These are phyloP conservation scores for Drosophila testacea DNA, from an alignment of 2,888 invertebrate genomes.

Conservation along the genomic window DNA sequence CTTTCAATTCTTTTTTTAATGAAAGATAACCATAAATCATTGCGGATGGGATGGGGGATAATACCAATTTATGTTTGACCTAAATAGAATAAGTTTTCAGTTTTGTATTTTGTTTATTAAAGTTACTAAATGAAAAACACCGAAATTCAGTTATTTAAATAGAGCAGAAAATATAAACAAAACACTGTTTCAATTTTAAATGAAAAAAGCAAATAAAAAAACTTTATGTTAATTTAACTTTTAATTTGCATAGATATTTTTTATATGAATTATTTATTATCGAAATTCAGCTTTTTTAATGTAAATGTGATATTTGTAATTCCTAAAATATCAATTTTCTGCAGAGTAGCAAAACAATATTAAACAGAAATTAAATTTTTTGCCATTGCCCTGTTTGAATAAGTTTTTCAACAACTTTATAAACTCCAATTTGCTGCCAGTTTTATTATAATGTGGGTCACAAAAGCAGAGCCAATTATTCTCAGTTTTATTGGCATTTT, in stretches of 20 bases:
- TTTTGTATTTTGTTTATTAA: constrained; percentile 5
- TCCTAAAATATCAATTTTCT: not conserved
- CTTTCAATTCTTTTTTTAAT: constrained; percentile 1
- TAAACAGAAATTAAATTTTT: not conserved
- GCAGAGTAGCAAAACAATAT: not conserved
- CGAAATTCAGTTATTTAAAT: not conserved
- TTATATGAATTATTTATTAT: not conserved
- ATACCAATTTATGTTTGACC: constrained; percentile 7
- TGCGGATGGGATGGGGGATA: not conserved
- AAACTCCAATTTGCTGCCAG: constrained; percentile 3
- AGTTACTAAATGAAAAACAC: not conserved
- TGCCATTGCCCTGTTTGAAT: not conserved
- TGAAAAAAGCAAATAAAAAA: too few species aligned
- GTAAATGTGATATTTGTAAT: not conserved
- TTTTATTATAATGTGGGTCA: constrained; percentile 10
- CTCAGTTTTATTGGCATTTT: constrained; percentile 6
- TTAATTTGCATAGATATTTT: not conserved
- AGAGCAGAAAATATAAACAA: not conserved
- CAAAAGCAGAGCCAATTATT: constrained; percentile 11
- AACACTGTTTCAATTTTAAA: too few species aligned
- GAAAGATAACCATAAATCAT: constrained; percentile 28
- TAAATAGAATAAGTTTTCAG: constrained; percentile 8
- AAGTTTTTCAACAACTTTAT: not conserved
- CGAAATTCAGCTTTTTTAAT: not conserved
- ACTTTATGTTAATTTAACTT: too few species aligned